Base-by-base conservation (phyloP, 1,140 invertebrate species). In the Ostrea edulis region DNA sequence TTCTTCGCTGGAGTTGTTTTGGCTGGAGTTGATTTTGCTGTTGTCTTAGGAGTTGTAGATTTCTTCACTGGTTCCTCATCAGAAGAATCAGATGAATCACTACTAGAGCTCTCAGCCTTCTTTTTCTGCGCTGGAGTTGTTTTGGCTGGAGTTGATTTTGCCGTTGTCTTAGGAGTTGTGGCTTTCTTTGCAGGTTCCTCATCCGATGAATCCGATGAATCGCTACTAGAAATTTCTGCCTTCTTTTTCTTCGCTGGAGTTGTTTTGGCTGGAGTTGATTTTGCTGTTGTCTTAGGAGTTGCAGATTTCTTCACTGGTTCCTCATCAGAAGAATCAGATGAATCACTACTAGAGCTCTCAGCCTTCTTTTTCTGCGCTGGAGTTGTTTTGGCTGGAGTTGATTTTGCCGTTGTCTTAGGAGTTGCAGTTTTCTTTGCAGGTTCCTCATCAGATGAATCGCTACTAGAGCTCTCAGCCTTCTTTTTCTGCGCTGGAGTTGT, bases 371-470 rank as follows among this genome's bases (percentile, higher is more conserved):
- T 55, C 35, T 84, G 17, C 12, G 62, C 86, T 62, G 87, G 52
- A 58, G 85, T 35, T 55, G 77, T 20, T 55, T 85, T 88, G 20
- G 29, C 12, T n/a, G 86, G 54, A 29, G 84, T 20, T 14, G 8
- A 11, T 29, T 29, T 35, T 53, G 77, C 17, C 7, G 8, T 14
- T 9, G 4, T 11, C 35, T 77, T 77, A 17, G 89, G 22, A 8
- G 52, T 85, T 2, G 62, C 82, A 52, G 35, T 35, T 25, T 87
- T 54, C 88, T 86, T 84, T 8, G 81, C 25, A 77, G 84, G n/a
- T 20, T 90, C 89, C 5, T 85, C 68, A 83, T 88, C 87, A 14
- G 88, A 90, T 35, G 89, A 90, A 44, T 90, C 89, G 62, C 84
- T 77, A n/a, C 84, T 88, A 20, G 62, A 87, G 52, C 35, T 58